Percentiles rank a stretch among this genome's conserved stretches.
These are phyloP conservation scores for Ameiurus melas DNA, from an alignment of 2,113 vertebrate genomes.

Conservation along the genomic window DNA sequence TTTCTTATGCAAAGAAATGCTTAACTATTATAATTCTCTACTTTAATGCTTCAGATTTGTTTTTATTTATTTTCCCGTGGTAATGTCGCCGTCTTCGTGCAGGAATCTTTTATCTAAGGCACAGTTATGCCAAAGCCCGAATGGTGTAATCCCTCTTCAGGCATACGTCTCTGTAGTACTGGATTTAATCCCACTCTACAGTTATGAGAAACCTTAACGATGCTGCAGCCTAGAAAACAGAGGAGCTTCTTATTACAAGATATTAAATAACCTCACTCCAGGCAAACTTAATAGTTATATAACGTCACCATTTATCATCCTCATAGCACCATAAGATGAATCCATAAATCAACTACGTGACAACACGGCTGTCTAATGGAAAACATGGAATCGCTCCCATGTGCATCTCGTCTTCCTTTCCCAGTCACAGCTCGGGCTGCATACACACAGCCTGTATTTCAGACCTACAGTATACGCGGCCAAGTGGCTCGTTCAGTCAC, in stretches of 20 bases:
- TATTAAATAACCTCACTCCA: constrained; percentile 31
- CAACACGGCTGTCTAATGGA: constrained; percentile 6
- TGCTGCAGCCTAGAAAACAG: constrained; percentile 8
- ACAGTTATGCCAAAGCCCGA: background rate
- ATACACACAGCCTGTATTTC: background rate
- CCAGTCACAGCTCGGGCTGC: background rate
- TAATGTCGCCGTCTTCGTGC: background rate
- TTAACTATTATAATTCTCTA: background rate
- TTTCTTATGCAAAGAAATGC: background rate
- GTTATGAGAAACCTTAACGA: background rate
- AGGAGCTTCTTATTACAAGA: constrained; percentile 8
- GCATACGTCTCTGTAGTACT: background rate
- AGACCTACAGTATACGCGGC: background rate
- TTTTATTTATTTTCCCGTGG: background rate
- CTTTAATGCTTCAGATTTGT: background rate
- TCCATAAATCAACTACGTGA: constrained; percentile 20
- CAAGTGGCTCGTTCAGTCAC: constrained; percentile 44
- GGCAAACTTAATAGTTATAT: constrained; percentile 9
- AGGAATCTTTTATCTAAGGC: background rate
- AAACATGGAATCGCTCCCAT: constrained; percentile 12
- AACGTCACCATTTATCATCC: constrained; percentile 7
- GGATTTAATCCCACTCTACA: constrained; percentile 1
- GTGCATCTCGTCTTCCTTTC: background rate
- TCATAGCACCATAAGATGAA: constrained; percentile 12
- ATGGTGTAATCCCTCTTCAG: constrained; percentile 13